Base-by-base conservation (phyloP, 2,888 invertebrate genomes). In the Lithophane semibrunnea region DNA sequence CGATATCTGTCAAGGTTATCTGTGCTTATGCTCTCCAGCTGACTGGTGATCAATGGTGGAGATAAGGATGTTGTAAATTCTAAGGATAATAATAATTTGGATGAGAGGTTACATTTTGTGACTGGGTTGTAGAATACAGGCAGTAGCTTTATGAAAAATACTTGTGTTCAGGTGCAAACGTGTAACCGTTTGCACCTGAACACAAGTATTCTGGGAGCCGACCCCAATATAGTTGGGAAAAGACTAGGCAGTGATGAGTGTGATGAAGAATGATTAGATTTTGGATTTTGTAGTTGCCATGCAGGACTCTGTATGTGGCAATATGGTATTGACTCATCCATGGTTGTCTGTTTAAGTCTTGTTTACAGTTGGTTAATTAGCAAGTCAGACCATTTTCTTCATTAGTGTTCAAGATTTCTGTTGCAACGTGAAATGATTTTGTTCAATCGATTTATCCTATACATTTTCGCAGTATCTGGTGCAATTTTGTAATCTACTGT, bases 1-100 rank as follows among this genome's bases (percentile, higher is more conserved):
- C 24, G 63, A 66, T 80, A 79, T 76, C 77, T 44, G 58, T 58
- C 80, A 88, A 88, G 88, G 86, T 84, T 73, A 77, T 77, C 61
- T 52, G 47, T 77, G 75, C 71, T 79, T 81, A 67, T 79, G 76
- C 44, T 69, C 54, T 5, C 42, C 86, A 85, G 71, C 72, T 81
- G 68, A 80, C 56, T 76, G 73, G 52, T 82, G 83, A 86, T 86
- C 71, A 70, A 79, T 76, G 75, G 10, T n/a, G 67, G 52, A 74
- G 80, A 83, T 86, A 76, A 77, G 60, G 52, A 68, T 60, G 24
- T 44, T 79, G 60, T 69, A 42, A 75, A 16, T 16, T 61, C 24
- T 44, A n/a, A 60, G 72, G 72, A 21, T 21, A 21, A 12, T 29
- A 73, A 65, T 37, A 60, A 60, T 54, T 56, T 60, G 0, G 68